Base-by-base conservation (phyloP, 2,113 vertebrate species). In the Zosterops lateralis region DNA sequence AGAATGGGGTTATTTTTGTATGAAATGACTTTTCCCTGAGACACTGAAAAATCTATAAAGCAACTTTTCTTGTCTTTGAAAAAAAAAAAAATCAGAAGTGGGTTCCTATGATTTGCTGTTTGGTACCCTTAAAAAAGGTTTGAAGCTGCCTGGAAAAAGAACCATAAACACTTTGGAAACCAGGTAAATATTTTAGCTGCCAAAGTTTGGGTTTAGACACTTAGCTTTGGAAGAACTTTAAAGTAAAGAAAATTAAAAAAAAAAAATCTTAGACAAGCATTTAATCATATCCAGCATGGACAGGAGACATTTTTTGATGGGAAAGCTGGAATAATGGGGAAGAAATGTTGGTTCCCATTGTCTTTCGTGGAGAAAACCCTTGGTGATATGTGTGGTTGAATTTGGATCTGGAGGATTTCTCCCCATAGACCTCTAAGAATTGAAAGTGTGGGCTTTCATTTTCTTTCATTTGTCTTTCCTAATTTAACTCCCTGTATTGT, bases 101-200 rank as follows among this genome's bases (percentile, higher is more conserved):
- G 24, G 16, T 53, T 82, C 34, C 28, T 71, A 15, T 19, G 17
- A 24, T 86, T 54, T 50, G 17, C 29, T 73, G 64, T 82, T 73
- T 70, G 74, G 42, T 60, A 73, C 62, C 51, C n/a, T 54, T 72
- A 74, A 78, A 66, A 54, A 42, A 19, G 24, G 21, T 48, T 61
- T 12, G 28, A 89, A 83, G 32, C 32, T 80, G 40, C 34, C 58
- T 12, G 32, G 31, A 51, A 87, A 68, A 31, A 50, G 60, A 93
- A 38, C 36, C 65, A 56, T 72, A 87, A 80, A 66, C 81, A 76
- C n/a, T 90, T 81, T 38, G 60, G 36, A 91, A 90, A 80, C 21
- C 47, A 80, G 89, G 66, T 84, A 91, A 87, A 85, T 67, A 78
- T 42, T 90, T 65, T 32, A 85, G 28, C 56, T 95, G 84, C 64